Conservation (phyloP, 2,888 invertebrate genomes). For the Troilus luridus region DNA sequence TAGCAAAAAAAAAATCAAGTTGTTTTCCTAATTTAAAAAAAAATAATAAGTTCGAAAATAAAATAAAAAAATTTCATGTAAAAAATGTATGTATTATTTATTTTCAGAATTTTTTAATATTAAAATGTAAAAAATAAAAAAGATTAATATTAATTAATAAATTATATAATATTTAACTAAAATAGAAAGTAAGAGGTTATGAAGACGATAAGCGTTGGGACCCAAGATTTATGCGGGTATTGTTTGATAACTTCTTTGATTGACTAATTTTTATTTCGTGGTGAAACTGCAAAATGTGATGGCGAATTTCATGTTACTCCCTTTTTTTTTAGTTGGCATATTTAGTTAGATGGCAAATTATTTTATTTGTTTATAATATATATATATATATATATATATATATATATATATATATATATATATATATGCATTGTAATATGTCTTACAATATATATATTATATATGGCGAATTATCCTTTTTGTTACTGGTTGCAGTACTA, state of each 20-base stretch:
- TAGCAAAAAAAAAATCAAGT: background rate
- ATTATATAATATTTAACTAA: background rate
- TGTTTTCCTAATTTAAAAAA: background rate
- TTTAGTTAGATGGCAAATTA: no score
- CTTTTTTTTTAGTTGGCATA: background rate
- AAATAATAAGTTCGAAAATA: no score
- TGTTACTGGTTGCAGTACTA: no score
- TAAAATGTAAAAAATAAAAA: background rate
- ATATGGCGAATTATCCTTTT: no score
- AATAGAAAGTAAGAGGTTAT: background rate
- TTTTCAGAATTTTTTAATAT: background rate
- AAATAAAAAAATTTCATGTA: background rate
- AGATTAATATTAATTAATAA: background rate
- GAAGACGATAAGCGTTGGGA: background rate
- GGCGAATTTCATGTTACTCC: background rate
- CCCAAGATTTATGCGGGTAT: background rate
- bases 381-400: no score
- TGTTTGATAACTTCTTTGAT: background rate
- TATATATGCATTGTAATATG: no score
- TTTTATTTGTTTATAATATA: no score
- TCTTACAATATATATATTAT: no score
- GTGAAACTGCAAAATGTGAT: background rate
- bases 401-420: no score
- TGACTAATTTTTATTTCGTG: background rate
- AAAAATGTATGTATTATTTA: background rate